phyloP scores from a whole-genome alignment of 1,140 invertebrate genomes.

The Apis laboriosa region DNA sequence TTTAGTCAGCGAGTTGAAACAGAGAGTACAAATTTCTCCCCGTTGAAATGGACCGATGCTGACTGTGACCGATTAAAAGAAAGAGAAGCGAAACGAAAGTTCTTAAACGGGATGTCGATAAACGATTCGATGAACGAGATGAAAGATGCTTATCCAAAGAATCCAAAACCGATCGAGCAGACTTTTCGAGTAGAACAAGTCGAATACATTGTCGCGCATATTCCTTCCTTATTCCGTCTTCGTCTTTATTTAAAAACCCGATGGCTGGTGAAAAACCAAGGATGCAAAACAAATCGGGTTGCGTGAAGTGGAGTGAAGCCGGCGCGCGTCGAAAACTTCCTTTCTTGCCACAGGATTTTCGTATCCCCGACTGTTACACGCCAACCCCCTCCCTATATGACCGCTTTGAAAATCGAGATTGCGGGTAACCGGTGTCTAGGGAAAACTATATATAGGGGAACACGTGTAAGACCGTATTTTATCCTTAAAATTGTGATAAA shows the following conservation, averaged over 20 bases:
- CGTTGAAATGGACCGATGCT: not conserved
- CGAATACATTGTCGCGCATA: too few species aligned
- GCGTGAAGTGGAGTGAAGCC: not conserved
- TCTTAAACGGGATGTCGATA: too few species aligned
- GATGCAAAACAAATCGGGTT: not conserved
- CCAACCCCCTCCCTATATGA: too few species aligned
- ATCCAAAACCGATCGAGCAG: too few species aligned
- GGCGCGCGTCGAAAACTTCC: not conserved
- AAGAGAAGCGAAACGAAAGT: too few species aligned
- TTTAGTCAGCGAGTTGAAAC: not conserved
- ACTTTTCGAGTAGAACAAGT: too few species aligned
- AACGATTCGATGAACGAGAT: too few species aligned
- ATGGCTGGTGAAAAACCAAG: not conserved
- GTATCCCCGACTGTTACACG: not conserved
- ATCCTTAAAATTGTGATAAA: not conserved
- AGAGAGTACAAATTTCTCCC: not conserved
- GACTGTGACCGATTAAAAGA: too few species aligned
- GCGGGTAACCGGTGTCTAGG: constrained; percentile 19
- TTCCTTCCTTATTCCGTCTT: too few species aligned
- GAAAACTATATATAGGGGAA: not conserved
- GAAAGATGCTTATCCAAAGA: too few species aligned
- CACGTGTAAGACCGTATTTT: not conserved
- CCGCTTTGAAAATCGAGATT: constrained; percentile 1
- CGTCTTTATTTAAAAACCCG: not conserved
- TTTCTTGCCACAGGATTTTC: not conserved